A percentile compares a stretch with the other conserved stretches of the same genome.
Evolutionary conservation across 2,888 invertebrate genomes (phyloP).

Genomic region (Machimus atricapillus): DNA sequence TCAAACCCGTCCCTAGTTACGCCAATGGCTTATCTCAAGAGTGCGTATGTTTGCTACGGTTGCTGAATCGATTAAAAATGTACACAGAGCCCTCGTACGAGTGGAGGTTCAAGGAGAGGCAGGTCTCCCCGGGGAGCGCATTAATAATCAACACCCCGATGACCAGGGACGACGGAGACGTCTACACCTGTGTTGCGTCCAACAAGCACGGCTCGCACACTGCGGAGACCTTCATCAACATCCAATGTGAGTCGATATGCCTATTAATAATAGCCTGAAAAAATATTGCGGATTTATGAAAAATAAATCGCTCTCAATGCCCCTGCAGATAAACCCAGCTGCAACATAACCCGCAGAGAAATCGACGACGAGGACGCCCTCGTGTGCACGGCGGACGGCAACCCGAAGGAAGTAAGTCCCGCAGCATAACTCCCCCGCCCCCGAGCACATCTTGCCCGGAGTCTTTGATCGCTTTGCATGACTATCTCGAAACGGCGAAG

Average conservation of each 20-base stretch:
- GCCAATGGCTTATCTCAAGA: neutral
- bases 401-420: slow-evolving; percentile 69
- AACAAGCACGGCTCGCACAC: slow-evolving; percentile 81
- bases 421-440: neutral
- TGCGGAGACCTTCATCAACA: slow-evolving; percentile 76
- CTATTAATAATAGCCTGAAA: neutral
- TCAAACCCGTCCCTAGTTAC: neutral
- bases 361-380: slow-evolving; percentile 78
- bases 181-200: slow-evolving; percentile 79
- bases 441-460: neutral
- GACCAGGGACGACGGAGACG: slow-evolving; percentile 75
- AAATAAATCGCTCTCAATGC: neutral
- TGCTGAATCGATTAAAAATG: neutral
- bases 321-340: slow-evolving; percentile 79
- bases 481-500: neutral
- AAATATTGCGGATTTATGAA: slow-evolving; percentile 10
- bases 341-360: slow-evolving; percentile 77
- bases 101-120: slow-evolving; percentile 61
- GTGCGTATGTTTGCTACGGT: neutral
- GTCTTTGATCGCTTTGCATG: neutral
- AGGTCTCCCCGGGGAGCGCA: slow-evolving; percentile 64
- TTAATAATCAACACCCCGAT: slow-evolving; percentile 73
- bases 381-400: slow-evolving; percentile 81
- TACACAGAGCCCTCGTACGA: slow-evolving; percentile 49
- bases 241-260: slow-evolving; percentile 74